Evolutionary conservation across 2,888 invertebrate species (phyloP), one percentile per base, ranked within the genome.

Genomic region (Ischnura elegans): DNA sequence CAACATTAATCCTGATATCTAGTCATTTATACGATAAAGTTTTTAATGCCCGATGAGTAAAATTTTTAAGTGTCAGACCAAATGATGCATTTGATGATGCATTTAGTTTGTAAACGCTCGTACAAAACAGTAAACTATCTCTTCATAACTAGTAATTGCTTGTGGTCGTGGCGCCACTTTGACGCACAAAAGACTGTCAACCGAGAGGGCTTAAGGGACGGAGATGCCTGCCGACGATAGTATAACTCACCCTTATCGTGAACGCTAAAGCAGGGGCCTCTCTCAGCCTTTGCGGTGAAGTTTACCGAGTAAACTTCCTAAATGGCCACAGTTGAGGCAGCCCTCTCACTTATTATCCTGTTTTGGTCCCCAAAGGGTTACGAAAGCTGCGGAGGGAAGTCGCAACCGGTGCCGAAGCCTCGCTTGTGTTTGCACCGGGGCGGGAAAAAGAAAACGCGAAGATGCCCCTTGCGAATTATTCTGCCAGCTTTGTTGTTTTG

Each of bases 311-410:
- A 0, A 76, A 36, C 76, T 76, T 76, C 36, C 76, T 36, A 0
- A 29, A 29, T 36, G 36, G 2, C 76, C 36, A 2, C 29, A 36
- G 13, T 29, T 25, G 76, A 13, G 29, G 76, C 36, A 13, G 5
- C 2, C 51, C 51, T 16, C 76, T 10, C 8, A 29, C 29, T 36
- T 36, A 10, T 76, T 76, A 76, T 76, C 76, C 76, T 76, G 29
- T 76, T 76, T 76, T 76, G 76, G 29, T 13, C 76, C 36, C n/a
- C 10, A 76, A 76, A 76, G 76, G 76, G 76, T 76, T 76, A 29
- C 76, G 76, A 76, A 29, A 2, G 36, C 36, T 76, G n/a, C 25
- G 36, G 29, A 13, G 13, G 29, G 76, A 61, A 36, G 76, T 36
- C 25, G 3, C 36, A 36, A 36, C 76, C 29, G 61, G 36, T 29